phyloP scores from a whole-genome alignment of 1,140 invertebrate genomes.

The Saccostrea glomerata region DNA sequence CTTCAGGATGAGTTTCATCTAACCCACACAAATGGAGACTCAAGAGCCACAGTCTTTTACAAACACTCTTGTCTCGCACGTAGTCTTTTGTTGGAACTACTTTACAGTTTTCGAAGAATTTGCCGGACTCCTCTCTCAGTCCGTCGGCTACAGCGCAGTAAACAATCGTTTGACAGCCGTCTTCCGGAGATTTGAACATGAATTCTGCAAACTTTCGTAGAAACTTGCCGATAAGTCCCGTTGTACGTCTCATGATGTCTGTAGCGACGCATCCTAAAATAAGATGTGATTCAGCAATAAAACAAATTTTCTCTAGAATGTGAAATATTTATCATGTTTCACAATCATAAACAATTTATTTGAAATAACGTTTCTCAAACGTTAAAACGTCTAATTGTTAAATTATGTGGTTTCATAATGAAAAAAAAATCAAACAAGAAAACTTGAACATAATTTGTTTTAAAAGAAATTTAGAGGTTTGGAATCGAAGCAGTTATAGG shows the following conservation, averaged over 20 bases:
- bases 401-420: too few relatives aligned
- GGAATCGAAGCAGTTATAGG: too few relatives aligned
- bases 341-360: too few relatives aligned
- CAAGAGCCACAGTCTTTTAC: constrained; percentile 69
- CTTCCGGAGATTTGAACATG: constrained; percentile 73
- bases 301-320: too few relatives aligned
- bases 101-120: constrained; percentile 70
- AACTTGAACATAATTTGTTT: too few relatives aligned
- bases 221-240: constrained; percentile 70
- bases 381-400: too few relatives aligned
- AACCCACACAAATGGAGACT: constrained; percentile 68
- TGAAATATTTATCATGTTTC: too few relatives aligned
- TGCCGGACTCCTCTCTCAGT: constrained; percentile 70
- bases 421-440: too few relatives aligned
- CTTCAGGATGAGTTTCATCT: constrained; percentile 5
- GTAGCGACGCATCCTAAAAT: constrained; percentile 66
- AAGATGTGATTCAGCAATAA: not conserved
- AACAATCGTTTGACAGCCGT: constrained; percentile 74
- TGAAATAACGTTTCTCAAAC: too few relatives aligned
- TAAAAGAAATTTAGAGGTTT: too few relatives aligned
- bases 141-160: constrained; percentile 72
- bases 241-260: constrained; percentile 70
- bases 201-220: constrained; percentile 63
- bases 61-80: constrained; percentile 63
- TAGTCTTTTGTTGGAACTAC: constrained; percentile 62